A percentile compares a stretch with the other conserved stretches of the same genome.
Evolutionary conservation across 2,113 vertebrate species (phyloP).

Genomic region (Trinectes maculatus): DNA sequence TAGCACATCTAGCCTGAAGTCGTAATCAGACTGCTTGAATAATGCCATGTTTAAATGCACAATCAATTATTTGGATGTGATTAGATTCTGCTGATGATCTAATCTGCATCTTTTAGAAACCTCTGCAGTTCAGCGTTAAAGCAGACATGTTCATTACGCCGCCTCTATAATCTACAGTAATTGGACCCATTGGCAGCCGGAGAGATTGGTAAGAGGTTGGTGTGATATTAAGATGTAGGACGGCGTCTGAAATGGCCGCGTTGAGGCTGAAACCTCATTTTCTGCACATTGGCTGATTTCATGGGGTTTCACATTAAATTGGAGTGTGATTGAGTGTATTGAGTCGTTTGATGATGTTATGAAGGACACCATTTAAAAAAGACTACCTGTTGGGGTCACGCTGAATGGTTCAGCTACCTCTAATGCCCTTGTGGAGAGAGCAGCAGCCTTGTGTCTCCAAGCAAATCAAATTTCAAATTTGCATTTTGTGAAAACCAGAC

Average conservation of each 20-base stretch:
- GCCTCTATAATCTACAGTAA: conserved; percentile 46
- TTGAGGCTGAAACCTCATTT: conserved; percentile 69
- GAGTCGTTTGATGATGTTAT: conserved; percentile 76
- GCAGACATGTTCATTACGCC: conserved; percentile 37
- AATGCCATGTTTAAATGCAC: conserved; percentile 33
- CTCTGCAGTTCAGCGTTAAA: conserved; percentile 43
- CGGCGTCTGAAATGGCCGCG: conserved; percentile 55
- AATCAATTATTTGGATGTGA: conserved; percentile 47
- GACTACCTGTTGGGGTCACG: conserved; percentile 69
- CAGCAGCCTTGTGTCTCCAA: conserved; percentile 49
- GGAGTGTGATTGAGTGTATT: conserved; percentile 62
- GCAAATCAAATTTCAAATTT: conserved; percentile 74
- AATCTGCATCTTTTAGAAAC: conserved; percentile 49
- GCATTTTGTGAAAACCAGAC: conserved; percentile 56
- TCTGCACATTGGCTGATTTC: conserved; percentile 74
- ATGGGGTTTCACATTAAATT: conserved; percentile 72
- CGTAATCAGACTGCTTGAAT: conserved; percentile 29
- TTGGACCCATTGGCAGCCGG: conserved; percentile 46
- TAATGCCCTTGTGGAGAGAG: conserved; percentile 53
- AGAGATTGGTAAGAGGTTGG: conserved; percentile 43
- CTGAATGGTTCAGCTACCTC: conserved; percentile 54
- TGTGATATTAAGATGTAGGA: conserved; percentile 56
- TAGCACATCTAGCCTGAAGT: not conserved
- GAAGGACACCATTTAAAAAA: conserved; percentile 71
- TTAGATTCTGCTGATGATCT: conserved; percentile 60